Conservation (phyloP, 2,797 vertebrate species). For the Halcyon badia region DNA sequence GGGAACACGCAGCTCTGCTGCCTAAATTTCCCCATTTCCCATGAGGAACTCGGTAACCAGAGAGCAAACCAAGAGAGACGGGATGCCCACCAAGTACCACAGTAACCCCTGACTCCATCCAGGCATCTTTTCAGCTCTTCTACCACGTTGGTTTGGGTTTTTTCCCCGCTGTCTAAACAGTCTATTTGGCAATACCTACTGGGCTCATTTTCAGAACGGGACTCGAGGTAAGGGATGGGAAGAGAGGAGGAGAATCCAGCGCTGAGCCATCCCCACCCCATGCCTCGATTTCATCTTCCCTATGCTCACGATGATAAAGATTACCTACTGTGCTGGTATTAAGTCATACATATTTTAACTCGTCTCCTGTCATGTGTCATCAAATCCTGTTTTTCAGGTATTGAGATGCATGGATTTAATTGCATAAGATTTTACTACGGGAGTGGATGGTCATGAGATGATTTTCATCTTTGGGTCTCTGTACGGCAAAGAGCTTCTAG, state of each 20-base stretch:
- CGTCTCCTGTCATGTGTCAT: constrained; percentile 41
- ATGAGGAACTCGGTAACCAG: accelerated
- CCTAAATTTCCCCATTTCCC: background rate
- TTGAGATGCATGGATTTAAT: constrained; percentile 45
- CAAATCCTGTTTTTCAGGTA: constrained; percentile 69
- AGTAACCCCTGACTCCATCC: background rate
- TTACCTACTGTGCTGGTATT: background rate
- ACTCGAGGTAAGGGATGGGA: background rate
- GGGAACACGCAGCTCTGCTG: background rate
- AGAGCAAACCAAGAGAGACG: background rate
- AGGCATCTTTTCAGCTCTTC: background rate
- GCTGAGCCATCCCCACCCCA: background rate
- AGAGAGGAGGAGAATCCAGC: background rate
- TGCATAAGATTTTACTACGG: constrained; percentile 55
- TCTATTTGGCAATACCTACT: background rate
- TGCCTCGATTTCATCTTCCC: background rate
- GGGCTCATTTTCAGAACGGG: background rate
- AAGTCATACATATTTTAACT: constrained; percentile 51
- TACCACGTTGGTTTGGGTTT: too few species aligned
- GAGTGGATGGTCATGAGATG: constrained; percentile 53
- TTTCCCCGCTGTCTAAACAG: background rate
- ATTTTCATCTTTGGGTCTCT: constrained; percentile 20
- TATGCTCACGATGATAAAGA: background rate
- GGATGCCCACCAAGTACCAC: background rate
- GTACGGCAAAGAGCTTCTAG: constrained; percentile 13